Conservation (phyloP, 2,888 invertebrate genomes). For the Drosophila lutescens region DNA sequence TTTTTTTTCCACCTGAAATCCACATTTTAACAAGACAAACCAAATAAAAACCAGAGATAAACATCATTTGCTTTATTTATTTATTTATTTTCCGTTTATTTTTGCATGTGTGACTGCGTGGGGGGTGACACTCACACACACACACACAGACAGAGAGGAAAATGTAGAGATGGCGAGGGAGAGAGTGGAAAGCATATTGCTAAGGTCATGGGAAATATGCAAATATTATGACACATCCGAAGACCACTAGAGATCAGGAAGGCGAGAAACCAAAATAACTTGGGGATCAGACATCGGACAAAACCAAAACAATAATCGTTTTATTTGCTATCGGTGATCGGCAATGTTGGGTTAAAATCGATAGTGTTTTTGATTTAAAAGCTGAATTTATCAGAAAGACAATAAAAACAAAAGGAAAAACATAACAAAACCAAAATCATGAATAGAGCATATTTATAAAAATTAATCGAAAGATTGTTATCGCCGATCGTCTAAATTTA, state of each 20-base stretch:
- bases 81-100: constrained; percentile 6
- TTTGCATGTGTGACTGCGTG: constrained; percentile 20
- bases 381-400: not conserved
- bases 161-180: no score
- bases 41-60: constrained; percentile 20
- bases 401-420: not conserved
- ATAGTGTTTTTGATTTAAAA: not conserved
- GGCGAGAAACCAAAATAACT: not conserved
- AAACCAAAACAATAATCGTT: not conserved
- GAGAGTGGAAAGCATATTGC: constrained; percentile 11
- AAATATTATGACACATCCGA: constrained; percentile 23
- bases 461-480: not conserved
- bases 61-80: constrained; percentile 12
- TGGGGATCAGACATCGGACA: no score
- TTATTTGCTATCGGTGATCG: not conserved
- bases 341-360: no score
- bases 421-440: not conserved
- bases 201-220: constrained; percentile 40
- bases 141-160: not conserved
- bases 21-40: constrained; percentile 2
- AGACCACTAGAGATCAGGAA: constrained; percentile 2
- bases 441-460: no score
- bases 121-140: constrained; percentile 14
- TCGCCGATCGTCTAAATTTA: not conserved
- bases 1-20: constrained; percentile 7